Percentiles rank a stretch among this genome's conserved stretches.
These are phyloP conservation scores for Phylloscopus whistleri DNA, from an alignment of 2,113 vertebrate genomes.

Conservation along the genomic window DNA sequence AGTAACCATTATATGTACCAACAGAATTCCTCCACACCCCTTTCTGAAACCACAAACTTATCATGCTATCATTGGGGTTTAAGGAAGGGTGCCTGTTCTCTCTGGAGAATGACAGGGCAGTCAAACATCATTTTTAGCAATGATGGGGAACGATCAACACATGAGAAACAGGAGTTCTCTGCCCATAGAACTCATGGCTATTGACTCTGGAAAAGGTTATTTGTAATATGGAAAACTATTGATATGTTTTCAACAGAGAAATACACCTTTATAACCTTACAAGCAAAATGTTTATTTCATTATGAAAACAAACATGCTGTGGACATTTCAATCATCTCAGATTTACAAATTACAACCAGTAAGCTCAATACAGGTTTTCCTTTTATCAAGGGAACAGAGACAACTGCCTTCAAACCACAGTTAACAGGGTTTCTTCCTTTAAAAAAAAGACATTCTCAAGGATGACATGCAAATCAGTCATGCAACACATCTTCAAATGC, in stretches of 20 bases:
- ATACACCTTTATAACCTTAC: neutral
- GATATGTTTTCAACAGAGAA: neutral
- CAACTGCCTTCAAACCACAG: neutral
- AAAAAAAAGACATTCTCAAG: neutral
- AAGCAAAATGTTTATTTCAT: neutral
- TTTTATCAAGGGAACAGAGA: neutral
- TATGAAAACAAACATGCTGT: neutral
- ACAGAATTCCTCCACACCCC: neutral
- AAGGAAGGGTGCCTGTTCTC: neutral
- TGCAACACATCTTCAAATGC: neutral
- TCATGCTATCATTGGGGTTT: neutral
- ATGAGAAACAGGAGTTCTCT: neutral
- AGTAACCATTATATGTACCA: neutral
- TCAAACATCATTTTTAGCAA: neutral
- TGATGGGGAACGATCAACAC: neutral
- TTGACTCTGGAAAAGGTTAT: neutral
- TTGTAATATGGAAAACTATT: neutral
- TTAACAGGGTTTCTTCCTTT: neutral
- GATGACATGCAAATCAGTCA: neutral
- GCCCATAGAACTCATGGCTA: rapidly evolving
- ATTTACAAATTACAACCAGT: neutral
- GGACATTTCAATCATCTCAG: neutral
- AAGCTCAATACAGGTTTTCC: neutral
- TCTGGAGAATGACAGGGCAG: neutral
- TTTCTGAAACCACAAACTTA: constrained; percentile 30